phyloP scores from a whole-genome alignment of 2,797 vertebrate genomes.

The Gobio occitaniae region DNA sequence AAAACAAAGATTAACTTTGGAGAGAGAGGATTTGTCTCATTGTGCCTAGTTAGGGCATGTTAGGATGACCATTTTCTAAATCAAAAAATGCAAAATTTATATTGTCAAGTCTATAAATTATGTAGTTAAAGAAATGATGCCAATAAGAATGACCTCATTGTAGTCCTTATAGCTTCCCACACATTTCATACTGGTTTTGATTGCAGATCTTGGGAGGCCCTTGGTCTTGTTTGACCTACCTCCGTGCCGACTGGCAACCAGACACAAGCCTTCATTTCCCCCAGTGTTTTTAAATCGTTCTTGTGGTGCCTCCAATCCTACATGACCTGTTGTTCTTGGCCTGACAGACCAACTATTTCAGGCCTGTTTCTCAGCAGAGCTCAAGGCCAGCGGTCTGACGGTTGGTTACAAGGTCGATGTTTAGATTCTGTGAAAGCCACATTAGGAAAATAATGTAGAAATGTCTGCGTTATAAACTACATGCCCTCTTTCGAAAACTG shows the following conservation, averaged over 20 bases:
- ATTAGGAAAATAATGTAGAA: slow-evolving; percentile 9
- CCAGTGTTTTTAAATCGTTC: slow-evolving; percentile 48
- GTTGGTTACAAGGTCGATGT: slow-evolving; percentile 7
- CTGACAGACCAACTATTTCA: slow-evolving; percentile 63
- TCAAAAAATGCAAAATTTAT: not conserved
- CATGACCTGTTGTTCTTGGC: slow-evolving; percentile 73
- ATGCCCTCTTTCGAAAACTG: not conserved
- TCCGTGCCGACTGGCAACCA: slow-evolving; percentile 46
- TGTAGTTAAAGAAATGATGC: not conserved
- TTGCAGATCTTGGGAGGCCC: slow-evolving; percentile 12
- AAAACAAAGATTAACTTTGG: not conserved
- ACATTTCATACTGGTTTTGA: slow-evolving; percentile 36
- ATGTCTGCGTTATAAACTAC: slow-evolving; percentile 8
- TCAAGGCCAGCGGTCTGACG: slow-evolving; percentile 48
- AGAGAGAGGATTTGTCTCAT: not conserved
- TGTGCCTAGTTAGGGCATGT: not conserved
- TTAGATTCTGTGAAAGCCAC: slow-evolving; percentile 18
- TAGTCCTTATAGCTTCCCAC: slow-evolving; percentile 17
- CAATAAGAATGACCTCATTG: slow-evolving; percentile 7
- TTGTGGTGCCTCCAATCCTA: slow-evolving; percentile 67
- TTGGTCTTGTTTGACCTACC: slow-evolving; percentile 38
- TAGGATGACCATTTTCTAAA: not conserved
- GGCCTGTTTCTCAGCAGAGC: slow-evolving; percentile 53
- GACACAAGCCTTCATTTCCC: slow-evolving; percentile 30
- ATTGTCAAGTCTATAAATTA: not conserved